These are phyloP conservation scores for Drosophila maculinotata DNA, from an alignment of 2,888 invertebrate genomes.

Conservation along the genomic window DNA sequence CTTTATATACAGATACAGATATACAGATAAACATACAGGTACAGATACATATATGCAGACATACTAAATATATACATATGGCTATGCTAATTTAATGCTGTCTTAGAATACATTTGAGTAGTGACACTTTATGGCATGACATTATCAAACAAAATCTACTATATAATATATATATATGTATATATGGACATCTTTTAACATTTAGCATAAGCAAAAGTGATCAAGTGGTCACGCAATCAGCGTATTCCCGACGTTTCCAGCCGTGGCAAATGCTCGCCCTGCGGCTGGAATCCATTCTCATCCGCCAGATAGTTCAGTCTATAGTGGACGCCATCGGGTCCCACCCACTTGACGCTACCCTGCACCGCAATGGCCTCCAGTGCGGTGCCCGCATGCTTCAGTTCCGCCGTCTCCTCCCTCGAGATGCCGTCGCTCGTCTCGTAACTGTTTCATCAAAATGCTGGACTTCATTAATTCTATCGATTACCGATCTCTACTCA, in stretches of 20 bases:
- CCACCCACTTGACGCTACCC: constrained; percentile 86
- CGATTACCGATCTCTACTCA: background rate
- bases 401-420: constrained; percentile 80
- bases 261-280: constrained; percentile 76
- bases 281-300: constrained; percentile 80
- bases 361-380: constrained; percentile 81
- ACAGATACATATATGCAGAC: background rate
- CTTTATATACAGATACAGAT: background rate
- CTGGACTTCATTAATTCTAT: background rate
- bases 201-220: constrained; percentile 2
- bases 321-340: constrained; percentile 86
- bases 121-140: constrained; percentile 56
- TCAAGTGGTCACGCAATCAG: constrained; percentile 61
- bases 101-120: constrained; percentile 54
- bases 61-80: no score
- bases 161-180: constrained; percentile 15
- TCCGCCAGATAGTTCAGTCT: constrained; percentile 85
- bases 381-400: constrained; percentile 78
- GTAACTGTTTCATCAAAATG: constrained; percentile 64
- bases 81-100: constrained; percentile 61
- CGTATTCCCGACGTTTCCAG: constrained; percentile 18
- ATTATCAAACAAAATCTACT: constrained; percentile 16
- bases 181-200: constrained; percentile 5
- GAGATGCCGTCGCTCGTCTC: constrained; percentile 84
- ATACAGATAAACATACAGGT: background rate